These are phyloP conservation scores for Digitonthophagus gazella DNA, from an alignment of 2,888 invertebrate species.

Conservation along the genomic window DNA sequence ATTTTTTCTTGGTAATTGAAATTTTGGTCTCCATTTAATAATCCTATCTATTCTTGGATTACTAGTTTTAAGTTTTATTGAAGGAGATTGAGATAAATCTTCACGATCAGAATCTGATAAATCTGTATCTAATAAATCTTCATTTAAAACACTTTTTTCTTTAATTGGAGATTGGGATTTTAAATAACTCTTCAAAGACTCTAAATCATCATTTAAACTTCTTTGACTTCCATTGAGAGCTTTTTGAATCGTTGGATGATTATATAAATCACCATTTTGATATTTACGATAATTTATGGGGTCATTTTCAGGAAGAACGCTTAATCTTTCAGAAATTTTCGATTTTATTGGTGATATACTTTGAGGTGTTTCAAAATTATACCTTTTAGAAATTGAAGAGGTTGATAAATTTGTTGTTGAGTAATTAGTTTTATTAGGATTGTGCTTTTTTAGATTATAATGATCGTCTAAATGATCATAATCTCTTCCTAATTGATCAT, in stretches of 20 bases:
- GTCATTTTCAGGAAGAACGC: background rate
- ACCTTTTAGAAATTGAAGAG: background rate
- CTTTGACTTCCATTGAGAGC: conserved; percentile 13
- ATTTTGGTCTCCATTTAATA: conserved; percentile 4
- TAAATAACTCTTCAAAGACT: conserved; percentile 20
- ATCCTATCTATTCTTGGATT: background rate
- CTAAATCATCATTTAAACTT: conserved; percentile 9
- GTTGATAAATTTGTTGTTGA: background rate
- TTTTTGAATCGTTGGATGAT: conserved; percentile 23
- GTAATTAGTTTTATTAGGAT: too few relatives aligned
- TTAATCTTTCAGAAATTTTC: conserved; percentile 4
- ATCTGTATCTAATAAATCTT: background rate
- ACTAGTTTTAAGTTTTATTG: background rate
- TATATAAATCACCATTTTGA: conserved; percentile 1
- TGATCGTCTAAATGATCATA: too few relatives aligned
- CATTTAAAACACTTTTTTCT: conserved; percentile 1
- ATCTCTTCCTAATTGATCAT: too few relatives aligned
- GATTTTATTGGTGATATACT: conserved; percentile 5
- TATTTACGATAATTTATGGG: conserved; percentile 1
- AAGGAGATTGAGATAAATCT: too few relatives aligned
- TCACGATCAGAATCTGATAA: conserved; percentile 7
- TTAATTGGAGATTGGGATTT: background rate
- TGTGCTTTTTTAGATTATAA: too few relatives aligned
- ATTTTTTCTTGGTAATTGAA: background rate
- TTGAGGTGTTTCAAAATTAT: background rate